phyloP scores from a whole-genome alignment of 37 sponge, comb jelly and placozoan species.

The Hormiphora californensis region DNA sequence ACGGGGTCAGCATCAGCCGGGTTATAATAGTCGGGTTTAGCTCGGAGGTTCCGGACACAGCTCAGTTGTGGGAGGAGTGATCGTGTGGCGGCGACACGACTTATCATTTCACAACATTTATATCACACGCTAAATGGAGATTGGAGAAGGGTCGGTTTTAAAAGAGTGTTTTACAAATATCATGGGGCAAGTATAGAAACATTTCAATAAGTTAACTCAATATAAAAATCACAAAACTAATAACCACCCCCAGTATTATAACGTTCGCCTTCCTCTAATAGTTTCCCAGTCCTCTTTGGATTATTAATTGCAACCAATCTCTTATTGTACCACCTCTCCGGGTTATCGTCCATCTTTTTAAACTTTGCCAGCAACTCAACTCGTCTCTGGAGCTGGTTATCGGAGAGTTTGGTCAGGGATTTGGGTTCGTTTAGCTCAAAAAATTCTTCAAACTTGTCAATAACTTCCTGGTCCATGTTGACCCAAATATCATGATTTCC shows the following conservation, averaged over 20 bases:
- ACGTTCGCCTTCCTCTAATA: neutral
- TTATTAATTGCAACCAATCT: constrained; percentile 12
- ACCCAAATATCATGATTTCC: constrained; percentile 52
- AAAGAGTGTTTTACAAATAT: too few species aligned
- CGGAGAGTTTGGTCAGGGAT: constrained; percentile 15
- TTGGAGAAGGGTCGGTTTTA: too few species aligned
- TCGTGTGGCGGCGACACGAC: too few species aligned
- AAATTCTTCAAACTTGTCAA: constrained; percentile 31
- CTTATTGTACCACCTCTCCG: constrained; percentile 54
- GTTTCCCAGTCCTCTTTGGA: neutral
- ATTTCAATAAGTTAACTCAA: too few species aligned
- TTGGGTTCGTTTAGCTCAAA: constrained; percentile 19
- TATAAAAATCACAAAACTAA: neutral
- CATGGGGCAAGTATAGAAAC: too few species aligned
- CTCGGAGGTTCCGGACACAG: neutral
- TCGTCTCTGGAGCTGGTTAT: neutral
- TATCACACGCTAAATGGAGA: too few species aligned
- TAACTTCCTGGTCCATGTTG: constrained; percentile 47
- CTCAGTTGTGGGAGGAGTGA: neutral
- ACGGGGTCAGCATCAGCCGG: constrained; percentile 12
- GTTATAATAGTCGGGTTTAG: constrained; percentile 1
- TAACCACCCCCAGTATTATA: constrained; percentile 16
- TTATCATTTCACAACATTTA: too few species aligned
- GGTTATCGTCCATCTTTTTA: constrained; percentile 30
- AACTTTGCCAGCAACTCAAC: neutral